A percentile compares a stretch with the other conserved stretches of the same genome.
Conservation (phyloP, 2,113 vertebrate species). For the Stomatorhinus ivindoensis region DNA sequence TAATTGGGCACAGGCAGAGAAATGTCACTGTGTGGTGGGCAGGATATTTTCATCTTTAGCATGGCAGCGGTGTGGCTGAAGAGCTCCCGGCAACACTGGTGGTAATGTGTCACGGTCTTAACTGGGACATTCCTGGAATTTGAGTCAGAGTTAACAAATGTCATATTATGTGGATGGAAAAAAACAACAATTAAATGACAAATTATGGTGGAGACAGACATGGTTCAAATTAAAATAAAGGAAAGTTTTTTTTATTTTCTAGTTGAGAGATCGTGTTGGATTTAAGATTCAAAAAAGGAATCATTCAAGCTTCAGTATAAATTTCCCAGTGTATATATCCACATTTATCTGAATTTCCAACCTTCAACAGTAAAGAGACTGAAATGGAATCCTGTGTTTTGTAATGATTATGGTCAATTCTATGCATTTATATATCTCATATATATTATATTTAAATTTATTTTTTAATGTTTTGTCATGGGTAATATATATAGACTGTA, state of each 20-base stretch:
- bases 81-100: not conserved
- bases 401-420: not conserved
- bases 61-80: not conserved
- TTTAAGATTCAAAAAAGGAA: not conserved
- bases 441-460: not conserved
- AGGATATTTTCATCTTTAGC: not conserved
- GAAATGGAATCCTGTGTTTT: not conserved
- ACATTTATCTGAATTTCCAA: no score
- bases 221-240: not conserved
- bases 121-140: not conserved
- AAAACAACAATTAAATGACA: not conserved
- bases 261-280: not conserved
- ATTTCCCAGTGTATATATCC: not conserved
- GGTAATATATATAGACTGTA: not conserved
- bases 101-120: not conserved
- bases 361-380: no score
- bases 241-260: not conserved
- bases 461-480: not conserved
- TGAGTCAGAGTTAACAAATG: slow-evolving; percentile 1
- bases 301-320: not conserved
- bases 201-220: not conserved
- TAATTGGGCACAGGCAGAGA: slow-evolving; percentile 2
- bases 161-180: not conserved
- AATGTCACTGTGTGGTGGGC: not conserved
- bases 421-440: not conserved